These are phyloP conservation scores for Meganola albula DNA, from an alignment of 2,888 invertebrate genomes.

Conservation along the genomic window DNA sequence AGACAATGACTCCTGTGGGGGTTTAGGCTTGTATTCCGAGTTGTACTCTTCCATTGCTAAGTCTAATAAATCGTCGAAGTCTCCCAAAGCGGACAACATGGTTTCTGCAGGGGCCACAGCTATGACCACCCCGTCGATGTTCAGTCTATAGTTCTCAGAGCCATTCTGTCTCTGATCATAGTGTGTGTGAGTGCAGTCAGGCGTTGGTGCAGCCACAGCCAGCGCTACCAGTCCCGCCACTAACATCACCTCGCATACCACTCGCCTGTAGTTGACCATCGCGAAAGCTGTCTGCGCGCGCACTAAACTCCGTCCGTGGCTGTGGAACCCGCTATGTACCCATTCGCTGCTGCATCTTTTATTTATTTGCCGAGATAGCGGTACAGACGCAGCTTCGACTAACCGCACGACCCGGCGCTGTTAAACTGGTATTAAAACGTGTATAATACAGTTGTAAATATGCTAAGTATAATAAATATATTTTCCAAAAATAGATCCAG, in stretches of 20 bases:
- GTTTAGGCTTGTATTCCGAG: conserved; percentile 33
- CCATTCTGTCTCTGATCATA: conserved; percentile 90
- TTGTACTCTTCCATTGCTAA: conserved; percentile 41
- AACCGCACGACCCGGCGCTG: conserved; percentile 49
- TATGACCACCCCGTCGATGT: conserved; percentile 82
- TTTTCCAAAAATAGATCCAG: too few relatives aligned
- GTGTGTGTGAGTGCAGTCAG: conserved; percentile 30
- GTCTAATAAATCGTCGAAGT: conserved; percentile 62
- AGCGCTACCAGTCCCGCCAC: conserved; percentile 32
- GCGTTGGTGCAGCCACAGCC: conserved; percentile 39
- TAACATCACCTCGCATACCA: conserved; percentile 56
- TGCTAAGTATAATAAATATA: too few relatives aligned
- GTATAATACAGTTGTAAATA: too few relatives aligned
- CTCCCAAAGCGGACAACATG: conserved; percentile 74
- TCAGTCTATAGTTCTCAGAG: conserved; percentile 83
- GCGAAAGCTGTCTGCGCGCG: conserved; percentile 45
- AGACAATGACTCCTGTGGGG: conserved; percentile 19
- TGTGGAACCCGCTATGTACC: conserved; percentile 60
- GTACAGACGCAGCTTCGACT: conserved; percentile 52
- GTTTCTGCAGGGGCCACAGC: conserved; percentile 81
- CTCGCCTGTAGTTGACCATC: conserved; percentile 73
- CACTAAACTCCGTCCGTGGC: conserved; percentile 53
- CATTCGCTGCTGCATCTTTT: conserved; percentile 69
- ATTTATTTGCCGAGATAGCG: conserved; percentile 75
- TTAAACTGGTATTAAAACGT: conserved; percentile 65